These are phyloP conservation scores for Harmothoe impar DNA, from an alignment of 2,888 invertebrate genomes.

Conservation along the genomic window DNA sequence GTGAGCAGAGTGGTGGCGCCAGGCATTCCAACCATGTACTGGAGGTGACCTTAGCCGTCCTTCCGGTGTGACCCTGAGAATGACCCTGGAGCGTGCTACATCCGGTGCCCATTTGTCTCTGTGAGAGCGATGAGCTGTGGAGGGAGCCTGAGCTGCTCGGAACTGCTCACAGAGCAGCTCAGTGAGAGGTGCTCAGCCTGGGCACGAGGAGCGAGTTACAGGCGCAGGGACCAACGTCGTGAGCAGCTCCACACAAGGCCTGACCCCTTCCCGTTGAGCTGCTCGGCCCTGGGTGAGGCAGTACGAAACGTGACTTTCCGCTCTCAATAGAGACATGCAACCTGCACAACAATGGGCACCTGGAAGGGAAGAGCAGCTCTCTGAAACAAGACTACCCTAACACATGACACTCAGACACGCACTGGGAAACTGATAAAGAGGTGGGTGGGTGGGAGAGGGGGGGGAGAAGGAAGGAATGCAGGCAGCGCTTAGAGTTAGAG, in stretches of 20 bases:
- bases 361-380: background rate
- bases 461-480: too few relatives aligned
- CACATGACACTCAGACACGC: background rate
- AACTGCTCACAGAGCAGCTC: background rate
- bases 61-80: background rate
- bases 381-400: background rate
- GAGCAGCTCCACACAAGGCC: conserved; percentile 1
- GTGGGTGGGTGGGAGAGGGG: too few relatives aligned
- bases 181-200: background rate
- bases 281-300: conserved; percentile 5
- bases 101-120: background rate
- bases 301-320: conserved; percentile 4
- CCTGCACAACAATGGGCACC: conserved; percentile 8
- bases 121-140: background rate
- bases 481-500: too few relatives aligned
- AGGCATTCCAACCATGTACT: background rate
- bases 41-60: conserved; percentile 11
- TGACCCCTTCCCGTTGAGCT: background rate
- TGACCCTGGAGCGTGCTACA: background rate
- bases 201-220: background rate
- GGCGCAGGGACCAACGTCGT: background rate
- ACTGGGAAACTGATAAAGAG: too few relatives aligned
- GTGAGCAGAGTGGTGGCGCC: too few relatives aligned
- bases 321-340: conserved; percentile 8
- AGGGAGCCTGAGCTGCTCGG: background rate